These are phyloP conservation scores for Pteromalus puparum DNA, from an alignment of 1,140 invertebrate genomes.

Conservation along the genomic window DNA sequence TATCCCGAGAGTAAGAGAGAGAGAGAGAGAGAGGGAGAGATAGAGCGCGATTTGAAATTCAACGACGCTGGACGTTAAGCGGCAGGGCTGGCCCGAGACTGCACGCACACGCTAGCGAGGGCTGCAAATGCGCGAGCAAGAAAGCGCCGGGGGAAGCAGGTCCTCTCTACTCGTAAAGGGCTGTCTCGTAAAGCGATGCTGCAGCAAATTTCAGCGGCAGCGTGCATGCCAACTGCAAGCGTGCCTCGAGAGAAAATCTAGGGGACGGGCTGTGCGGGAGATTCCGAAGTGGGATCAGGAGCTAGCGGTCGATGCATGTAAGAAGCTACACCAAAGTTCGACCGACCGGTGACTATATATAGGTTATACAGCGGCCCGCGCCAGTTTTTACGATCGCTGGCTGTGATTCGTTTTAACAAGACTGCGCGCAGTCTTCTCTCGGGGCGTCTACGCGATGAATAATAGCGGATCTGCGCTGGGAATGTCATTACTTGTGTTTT, in stretches of 20 bases:
- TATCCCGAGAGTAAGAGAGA: neutral
- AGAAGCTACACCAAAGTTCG: neutral
- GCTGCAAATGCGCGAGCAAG: slow-evolving; percentile 58
- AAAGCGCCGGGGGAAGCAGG: slow-evolving; percentile 37
- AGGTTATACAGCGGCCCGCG: too few species aligned
- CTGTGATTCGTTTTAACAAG: too few species aligned
- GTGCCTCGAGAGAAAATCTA: neutral
- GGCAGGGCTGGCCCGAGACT: slow-evolving; percentile 36
- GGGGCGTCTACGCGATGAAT: too few species aligned
- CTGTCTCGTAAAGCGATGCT: neutral
- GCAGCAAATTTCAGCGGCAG: slow-evolving; percentile 9
- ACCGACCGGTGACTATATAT: neutral
- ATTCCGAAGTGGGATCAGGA: neutral
- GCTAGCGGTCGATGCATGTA: neutral
- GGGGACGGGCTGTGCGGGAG: neutral
- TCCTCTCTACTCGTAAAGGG: slow-evolving; percentile 6
- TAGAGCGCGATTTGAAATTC: slow-evolving; percentile 66
- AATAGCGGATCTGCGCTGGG: too few species aligned
- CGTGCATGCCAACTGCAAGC: slow-evolving; percentile 19
- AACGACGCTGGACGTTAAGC: slow-evolving; percentile 65
- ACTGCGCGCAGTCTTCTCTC: neutral
- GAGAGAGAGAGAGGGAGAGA: neutral
- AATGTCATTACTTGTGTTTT: too few species aligned
- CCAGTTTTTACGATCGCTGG: neutral
- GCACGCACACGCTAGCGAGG: slow-evolving; percentile 56